These are phyloP conservation scores for Drepana arcuata DNA, from an alignment of 1,140 invertebrate genomes.

Conservation along the genomic window DNA sequence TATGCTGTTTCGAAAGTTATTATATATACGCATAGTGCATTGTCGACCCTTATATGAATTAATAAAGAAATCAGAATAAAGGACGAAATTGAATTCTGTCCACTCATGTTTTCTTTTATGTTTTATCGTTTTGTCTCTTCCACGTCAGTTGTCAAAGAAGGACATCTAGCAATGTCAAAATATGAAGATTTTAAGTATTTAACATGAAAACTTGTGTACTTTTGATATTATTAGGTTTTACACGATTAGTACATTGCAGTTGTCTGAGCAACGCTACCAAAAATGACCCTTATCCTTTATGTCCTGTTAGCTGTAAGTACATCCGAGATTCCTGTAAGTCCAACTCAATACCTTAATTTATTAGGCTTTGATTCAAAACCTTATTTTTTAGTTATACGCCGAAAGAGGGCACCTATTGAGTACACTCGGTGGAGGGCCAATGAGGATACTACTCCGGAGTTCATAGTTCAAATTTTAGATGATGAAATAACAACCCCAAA, in stretches of 20 bases:
- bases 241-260: slow-evolving; percentile 23
- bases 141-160: slow-evolving; percentile 20
- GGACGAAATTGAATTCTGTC: slow-evolving; percentile 1
- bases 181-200: too few relatives aligned
- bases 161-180: slow-evolving; percentile 34
- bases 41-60: too few relatives aligned
- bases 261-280: slow-evolving; percentile 26
- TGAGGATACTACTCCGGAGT: slow-evolving; percentile 39
- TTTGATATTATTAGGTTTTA: slow-evolving; percentile 44
- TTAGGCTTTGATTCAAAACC: too few relatives aligned
- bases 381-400: slow-evolving; percentile 30
- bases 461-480: slow-evolving; percentile 59
- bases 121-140: too few relatives aligned
- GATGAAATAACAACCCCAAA: slow-evolving; percentile 35
- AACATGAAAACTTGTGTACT: slow-evolving; percentile 51
- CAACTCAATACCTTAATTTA: too few relatives aligned
- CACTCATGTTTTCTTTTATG: slow-evolving; percentile 3
- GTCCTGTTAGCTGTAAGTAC: slow-evolving; percentile 38
- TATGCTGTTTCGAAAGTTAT: too few relatives aligned
- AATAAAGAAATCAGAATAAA: neutral
- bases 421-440: slow-evolving; percentile 51
- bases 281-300: slow-evolving; percentile 24
- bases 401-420: slow-evolving; percentile 39
- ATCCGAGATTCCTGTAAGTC: too few relatives aligned
- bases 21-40: too few relatives aligned